Conservation (phyloP, 2,888 invertebrate species). For the Ethmia dodecea region DNA sequence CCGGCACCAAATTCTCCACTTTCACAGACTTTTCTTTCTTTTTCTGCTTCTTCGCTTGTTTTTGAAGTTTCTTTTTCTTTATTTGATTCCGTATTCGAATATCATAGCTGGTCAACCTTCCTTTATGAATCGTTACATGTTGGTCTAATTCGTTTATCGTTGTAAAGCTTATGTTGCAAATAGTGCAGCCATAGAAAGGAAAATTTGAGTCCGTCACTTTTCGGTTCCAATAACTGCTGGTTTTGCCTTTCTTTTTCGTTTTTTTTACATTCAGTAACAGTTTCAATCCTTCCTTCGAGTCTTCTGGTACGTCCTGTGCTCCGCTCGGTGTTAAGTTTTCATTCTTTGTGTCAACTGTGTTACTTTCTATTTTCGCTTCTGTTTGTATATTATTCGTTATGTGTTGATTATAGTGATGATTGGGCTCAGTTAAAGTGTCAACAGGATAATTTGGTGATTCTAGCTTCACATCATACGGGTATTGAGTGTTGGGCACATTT, state of each 20-base stretch:
- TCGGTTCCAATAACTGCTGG: slow-evolving; percentile 50
- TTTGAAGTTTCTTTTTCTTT: slow-evolving; percentile 49
- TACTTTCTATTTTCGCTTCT: background rate
- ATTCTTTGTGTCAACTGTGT: background rate
- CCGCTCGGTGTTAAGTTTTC: background rate
- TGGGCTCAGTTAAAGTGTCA: background rate
- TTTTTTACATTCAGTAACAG: background rate
- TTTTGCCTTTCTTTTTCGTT: slow-evolving; percentile 27
- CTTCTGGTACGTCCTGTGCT: background rate
- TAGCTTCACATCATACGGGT: slow-evolving; percentile 26
- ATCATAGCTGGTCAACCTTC: slow-evolving; percentile 60
- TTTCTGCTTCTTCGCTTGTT: slow-evolving; percentile 30
- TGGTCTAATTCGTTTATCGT: slow-evolving; percentile 45
- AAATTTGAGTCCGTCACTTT: slow-evolving; percentile 54
- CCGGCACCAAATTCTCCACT: slow-evolving; percentile 23
- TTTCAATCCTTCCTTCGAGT: background rate
- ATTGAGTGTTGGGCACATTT: slow-evolving; percentile 10
- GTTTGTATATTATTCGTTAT: background rate
- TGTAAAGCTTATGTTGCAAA: slow-evolving; percentile 52
- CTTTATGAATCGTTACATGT: slow-evolving; percentile 55
- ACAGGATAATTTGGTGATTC: slow-evolving; percentile 8
- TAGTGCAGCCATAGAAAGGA: slow-evolving; percentile 58
- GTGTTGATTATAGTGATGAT: background rate
- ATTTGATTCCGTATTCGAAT: slow-evolving; percentile 49
- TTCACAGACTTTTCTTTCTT: slow-evolving; percentile 28